phyloP scores from a whole-genome alignment of 2,888 invertebrate species.

The Sesia bembeciformis region DNA sequence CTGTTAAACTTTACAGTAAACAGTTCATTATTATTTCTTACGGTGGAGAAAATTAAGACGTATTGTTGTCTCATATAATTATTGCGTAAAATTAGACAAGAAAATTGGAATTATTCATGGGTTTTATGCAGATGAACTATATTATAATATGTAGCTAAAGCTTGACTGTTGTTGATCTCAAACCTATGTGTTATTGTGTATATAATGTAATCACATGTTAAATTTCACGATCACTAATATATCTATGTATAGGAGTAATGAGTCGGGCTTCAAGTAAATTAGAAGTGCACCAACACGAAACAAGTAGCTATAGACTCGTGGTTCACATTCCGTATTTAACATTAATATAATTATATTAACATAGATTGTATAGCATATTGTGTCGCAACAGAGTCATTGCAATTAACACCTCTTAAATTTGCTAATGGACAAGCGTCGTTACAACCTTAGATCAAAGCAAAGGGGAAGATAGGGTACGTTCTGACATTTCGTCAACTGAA shows the following conservation, averaged over 20 bases:
- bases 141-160: conserved; percentile 45
- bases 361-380: conserved; percentile 31
- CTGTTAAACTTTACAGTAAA: too few relatives aligned
- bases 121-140: background rate
- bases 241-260: conserved; percentile 40
- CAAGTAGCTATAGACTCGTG: conserved; percentile 59
- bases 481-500: too few relatives aligned
- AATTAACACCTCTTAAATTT: too few relatives aligned
- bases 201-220: conserved; percentile 72
- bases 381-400: conserved; percentile 31
- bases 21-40: too few relatives aligned
- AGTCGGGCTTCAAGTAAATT: conserved; percentile 56
- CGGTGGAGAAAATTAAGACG: too few relatives aligned
- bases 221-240: conserved; percentile 57
- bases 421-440: too few relatives aligned
- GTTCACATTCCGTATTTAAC: conserved; percentile 56
- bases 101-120: background rate
- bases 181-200: conserved; percentile 63
- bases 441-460: too few relatives aligned
- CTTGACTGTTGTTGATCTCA: conserved; percentile 72
- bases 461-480: too few relatives aligned
- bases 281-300: conserved; percentile 68
- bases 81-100: background rate
- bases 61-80: too few relatives aligned
- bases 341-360: conserved; percentile 43